Percentiles rank a stretch among this genome's conserved stretches.
Evolutionary conservation across 92 coral and sea anemone species (phyloP).

Genomic region (Anthopleura xanthogrammica): DNA sequence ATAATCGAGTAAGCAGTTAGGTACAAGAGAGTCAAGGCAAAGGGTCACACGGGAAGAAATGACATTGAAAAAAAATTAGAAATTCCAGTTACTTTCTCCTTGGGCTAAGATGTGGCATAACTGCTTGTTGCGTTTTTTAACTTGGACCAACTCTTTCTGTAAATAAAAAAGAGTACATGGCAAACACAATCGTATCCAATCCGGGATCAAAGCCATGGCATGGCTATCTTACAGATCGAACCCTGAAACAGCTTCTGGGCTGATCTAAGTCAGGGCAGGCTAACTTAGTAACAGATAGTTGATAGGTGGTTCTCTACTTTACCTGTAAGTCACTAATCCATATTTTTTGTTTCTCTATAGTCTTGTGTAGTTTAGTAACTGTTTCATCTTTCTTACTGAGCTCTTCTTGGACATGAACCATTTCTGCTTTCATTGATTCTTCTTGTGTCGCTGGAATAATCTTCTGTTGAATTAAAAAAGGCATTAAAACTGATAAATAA

Average conservation of each 20-base stretch:
- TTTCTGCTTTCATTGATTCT: constrained; percentile 75
- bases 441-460: constrained; percentile 64
- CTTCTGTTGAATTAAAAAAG: constrained; percentile 20
- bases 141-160: constrained; percentile 78
- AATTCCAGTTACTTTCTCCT: constrained; percentile 74
- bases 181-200: neutral
- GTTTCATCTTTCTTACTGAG: constrained; percentile 54
- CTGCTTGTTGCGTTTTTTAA: constrained; percentile 79
- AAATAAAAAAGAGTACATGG: neutral
- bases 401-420: constrained; percentile 81
- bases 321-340: constrained; percentile 63
- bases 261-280: too few relatives aligned
- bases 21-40: neutral
- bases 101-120: constrained; percentile 78
- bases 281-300: too few relatives aligned
- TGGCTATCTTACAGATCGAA: neutral
- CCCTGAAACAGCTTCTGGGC: too few relatives aligned
- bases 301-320: neutral
- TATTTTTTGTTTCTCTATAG: constrained; percentile 44
- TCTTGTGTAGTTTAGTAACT: constrained; percentile 44
- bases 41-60: neutral
- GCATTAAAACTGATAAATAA: too few relatives aligned
- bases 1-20: neutral
- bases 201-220: too few relatives aligned
- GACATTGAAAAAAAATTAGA: neutral